Evolutionary conservation across 2,797 vertebrate genomes (phyloP), one percentile per base, ranked within the genome.

Genomic region (Buphagus erythrorhynchus): DNA sequence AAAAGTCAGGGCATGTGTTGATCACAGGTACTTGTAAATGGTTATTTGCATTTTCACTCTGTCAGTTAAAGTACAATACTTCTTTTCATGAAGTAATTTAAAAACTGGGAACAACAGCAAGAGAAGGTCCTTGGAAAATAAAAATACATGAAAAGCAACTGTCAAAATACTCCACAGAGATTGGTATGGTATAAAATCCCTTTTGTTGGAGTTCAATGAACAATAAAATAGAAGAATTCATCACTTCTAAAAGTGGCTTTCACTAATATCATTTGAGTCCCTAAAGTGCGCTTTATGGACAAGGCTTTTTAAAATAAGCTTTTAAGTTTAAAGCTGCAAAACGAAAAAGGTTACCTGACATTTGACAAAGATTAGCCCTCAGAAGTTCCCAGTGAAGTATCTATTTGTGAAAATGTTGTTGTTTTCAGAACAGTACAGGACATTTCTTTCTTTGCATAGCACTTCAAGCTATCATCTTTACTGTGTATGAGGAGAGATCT

Each of bases 401-500:
- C 13, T 69, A 28, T 66, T 85, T 90, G 33, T 45, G 35, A 68
- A 80, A 86, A 74, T 48, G 7, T 20, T 87, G 8, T 31, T 71
- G 16, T 54, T 90, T 94, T 63, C 51, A 63, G 49, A 55, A 36
- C 15, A 81, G 31, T 31, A 62, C 4, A 24, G 40, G 38, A 14
- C 8, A 46, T 49, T 65, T 66, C 13, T 90, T 55, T 83, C 5
- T 45, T 78, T 85, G 13, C 12, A 26, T 10, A 62, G 11, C 21
- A 75, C 13, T 85, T 58, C 40, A 46, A 54, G 28, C 9, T 57
- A 43, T 22, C 33, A 45, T 24, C 31, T 67, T 66, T 11, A 18
- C n/a, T 5, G 4, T 1, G 1, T 16, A 13, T 18, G 11, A 0
- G 0, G 48, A 43, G 40, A 87, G 5, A 79, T 35, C 49, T 40